These are phyloP conservation scores for Phthorimaea operculella DNA, from an alignment of 1,140 invertebrate genomes.

Conservation along the genomic window DNA sequence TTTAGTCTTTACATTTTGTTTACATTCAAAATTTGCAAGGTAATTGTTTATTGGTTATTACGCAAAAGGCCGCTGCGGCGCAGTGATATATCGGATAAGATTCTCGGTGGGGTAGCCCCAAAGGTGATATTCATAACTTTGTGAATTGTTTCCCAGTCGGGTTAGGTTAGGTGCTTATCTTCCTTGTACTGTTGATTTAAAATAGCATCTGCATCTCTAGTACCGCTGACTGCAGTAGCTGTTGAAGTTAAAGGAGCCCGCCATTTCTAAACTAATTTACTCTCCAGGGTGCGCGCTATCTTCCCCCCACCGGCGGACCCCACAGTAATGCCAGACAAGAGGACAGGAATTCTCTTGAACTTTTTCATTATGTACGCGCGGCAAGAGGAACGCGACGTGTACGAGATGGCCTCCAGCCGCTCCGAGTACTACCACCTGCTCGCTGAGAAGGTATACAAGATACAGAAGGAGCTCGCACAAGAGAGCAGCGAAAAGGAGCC, in stretches of 20 bases:
- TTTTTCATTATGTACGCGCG: conserved; percentile 96
- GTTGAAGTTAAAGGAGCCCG: too few species aligned
- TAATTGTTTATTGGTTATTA: too few species aligned
- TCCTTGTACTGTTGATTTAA: too few species aligned
- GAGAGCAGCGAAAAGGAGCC: conserved; percentile 86
- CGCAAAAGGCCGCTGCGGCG: conserved; percentile 49
- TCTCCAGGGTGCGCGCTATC: conserved; percentile 93
- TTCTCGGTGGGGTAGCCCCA: conserved; percentile 42
- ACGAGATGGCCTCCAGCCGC: conserved; percentile 95
- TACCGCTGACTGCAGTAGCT: too few species aligned
- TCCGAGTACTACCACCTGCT: conserved; percentile 98
- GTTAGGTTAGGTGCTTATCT: too few species aligned
- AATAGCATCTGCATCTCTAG: too few species aligned
- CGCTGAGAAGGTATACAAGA: conserved; percentile 99
- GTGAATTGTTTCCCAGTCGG: too few species aligned
- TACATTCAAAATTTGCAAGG: too few species aligned
- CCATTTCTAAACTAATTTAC: too few species aligned
- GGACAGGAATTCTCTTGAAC: conserved; percentile 99
- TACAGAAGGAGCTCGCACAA: conserved; percentile 96
- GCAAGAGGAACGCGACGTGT: conserved; percentile 99
- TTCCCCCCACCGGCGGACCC: conserved; percentile 97
- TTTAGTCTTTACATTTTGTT: too few species aligned
- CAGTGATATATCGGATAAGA: conserved; percentile 43
- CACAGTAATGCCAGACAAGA: conserved; percentile 90
- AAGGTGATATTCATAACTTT: too few species aligned